Conservation (phyloP, 1,140 invertebrate species). For the Arion vulgaris region DNA sequence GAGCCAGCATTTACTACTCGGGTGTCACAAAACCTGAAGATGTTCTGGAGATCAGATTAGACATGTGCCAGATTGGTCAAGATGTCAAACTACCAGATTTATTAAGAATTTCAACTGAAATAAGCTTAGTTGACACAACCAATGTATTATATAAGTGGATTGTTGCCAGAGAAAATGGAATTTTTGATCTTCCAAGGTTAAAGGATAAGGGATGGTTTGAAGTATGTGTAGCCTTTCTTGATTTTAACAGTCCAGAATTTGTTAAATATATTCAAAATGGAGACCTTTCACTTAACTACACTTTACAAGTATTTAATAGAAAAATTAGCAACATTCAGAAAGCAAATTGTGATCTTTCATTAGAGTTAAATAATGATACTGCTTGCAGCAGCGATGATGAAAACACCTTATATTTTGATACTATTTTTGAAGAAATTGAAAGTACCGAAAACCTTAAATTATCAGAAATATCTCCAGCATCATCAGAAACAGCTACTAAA, state of each 20-base stretch:
- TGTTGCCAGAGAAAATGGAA: background rate
- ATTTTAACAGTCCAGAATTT: background rate
- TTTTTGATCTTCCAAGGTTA: background rate
- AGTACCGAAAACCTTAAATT: background rate
- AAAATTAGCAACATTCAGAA: background rate
- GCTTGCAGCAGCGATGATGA: background rate
- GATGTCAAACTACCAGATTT: background rate
- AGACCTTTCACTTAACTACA: background rate
- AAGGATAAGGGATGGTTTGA: constrained; percentile 1
- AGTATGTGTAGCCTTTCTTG: background rate
- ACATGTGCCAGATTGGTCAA: constrained; percentile 3
- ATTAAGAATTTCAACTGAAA: background rate
- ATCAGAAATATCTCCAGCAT: background rate
- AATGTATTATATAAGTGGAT: background rate
- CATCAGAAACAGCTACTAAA: background rate
- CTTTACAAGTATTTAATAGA: background rate
- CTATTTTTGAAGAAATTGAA: background rate
- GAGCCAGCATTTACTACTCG: background rate
- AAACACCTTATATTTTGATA: background rate
- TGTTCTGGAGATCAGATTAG: background rate
- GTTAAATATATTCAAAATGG: background rate
- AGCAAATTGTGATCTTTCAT: background rate
- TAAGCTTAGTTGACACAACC: background rate
- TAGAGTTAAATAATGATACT: background rate
- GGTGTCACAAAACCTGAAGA: background rate